A percentile compares a stretch with the other conserved stretches of the same genome.
Evolutionary conservation across 1,140 invertebrate genomes (phyloP).

Genomic region (Tribolium madens): DNA sequence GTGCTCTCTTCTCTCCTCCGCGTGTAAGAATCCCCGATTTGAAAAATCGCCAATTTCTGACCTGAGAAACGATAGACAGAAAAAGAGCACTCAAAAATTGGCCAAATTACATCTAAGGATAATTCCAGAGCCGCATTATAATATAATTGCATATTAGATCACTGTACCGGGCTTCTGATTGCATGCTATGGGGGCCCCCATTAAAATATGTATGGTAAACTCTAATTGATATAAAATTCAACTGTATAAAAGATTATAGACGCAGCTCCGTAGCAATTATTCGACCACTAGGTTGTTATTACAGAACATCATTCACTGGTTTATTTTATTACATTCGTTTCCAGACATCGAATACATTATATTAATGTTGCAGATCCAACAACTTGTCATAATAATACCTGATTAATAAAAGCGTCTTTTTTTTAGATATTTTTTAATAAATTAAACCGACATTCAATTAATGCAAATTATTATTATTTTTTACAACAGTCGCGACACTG

Average conservation of each 20-base stretch:
- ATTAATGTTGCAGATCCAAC: constrained; percentile 26
- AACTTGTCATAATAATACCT: constrained; percentile 18
- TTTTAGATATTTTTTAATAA: not conserved
- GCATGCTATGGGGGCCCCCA: constrained; percentile 51
- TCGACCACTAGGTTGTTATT: constrained; percentile 51
- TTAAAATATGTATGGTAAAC: constrained; percentile 57
- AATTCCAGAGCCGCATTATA: constrained; percentile 51
- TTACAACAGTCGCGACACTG: constrained; percentile 1
- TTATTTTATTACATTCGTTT: constrained; percentile 53
- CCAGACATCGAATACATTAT: constrained; percentile 39
- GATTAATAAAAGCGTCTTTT: constrained; percentile 28
- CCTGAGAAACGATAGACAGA: not conserved
- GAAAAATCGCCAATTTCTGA: constrained; percentile 1
- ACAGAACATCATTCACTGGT: constrained; percentile 55
- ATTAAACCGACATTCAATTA: constrained; percentile 7
- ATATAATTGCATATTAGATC: constrained; percentile 55
- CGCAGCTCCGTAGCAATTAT: constrained; percentile 53
- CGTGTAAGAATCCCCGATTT: no score
- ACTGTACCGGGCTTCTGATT: constrained; percentile 49
- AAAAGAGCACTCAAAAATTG: not conserved
- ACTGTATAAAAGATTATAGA: constrained; percentile 58
- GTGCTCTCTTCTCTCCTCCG: constrained; percentile 4
- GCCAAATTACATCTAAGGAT: constrained; percentile 6
- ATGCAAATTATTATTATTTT: not conserved
- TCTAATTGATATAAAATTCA: constrained; percentile 60